Conservation (phyloP, 2,113 vertebrate species). For the Petrocephalus zakoni region DNA sequence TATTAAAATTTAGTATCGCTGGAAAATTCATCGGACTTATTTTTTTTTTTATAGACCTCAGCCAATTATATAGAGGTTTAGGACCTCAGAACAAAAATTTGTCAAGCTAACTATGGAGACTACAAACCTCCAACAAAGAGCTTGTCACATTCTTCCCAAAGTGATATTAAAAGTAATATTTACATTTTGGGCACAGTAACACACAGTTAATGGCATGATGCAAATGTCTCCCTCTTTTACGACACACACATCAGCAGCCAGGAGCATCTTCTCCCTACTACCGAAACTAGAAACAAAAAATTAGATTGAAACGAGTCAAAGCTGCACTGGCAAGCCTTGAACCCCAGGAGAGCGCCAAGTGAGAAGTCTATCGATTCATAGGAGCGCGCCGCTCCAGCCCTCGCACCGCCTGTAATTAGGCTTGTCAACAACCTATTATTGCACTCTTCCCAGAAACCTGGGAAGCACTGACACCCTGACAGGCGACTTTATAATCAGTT, state of each 20-base stretch:
- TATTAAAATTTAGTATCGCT: neutral
- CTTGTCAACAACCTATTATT: constrained; percentile 30
- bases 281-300: neutral
- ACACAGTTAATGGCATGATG: neutral
- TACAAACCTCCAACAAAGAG: neutral
- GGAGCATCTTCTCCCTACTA: neutral
- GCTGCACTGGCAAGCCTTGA: neutral
- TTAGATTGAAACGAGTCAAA: neutral
- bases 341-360: constrained; percentile 11
- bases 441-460: constrained; percentile 34
- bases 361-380: constrained; percentile 30
- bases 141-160: neutral
- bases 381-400: neutral
- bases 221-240: neutral
- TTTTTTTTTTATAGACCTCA: neutral
- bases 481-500: constrained; percentile 33
- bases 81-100: neutral
- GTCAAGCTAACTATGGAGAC: neutral
- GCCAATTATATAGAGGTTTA: neutral
- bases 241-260: neutral
- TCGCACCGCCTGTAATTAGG: constrained; percentile 34
- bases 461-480: constrained; percentile 28
- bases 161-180: constrained; percentile 3
- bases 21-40: neutral
- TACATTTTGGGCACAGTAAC: neutral